Conservation (phyloP, 2,113 vertebrate species). For the Euleptes europaea region DNA sequence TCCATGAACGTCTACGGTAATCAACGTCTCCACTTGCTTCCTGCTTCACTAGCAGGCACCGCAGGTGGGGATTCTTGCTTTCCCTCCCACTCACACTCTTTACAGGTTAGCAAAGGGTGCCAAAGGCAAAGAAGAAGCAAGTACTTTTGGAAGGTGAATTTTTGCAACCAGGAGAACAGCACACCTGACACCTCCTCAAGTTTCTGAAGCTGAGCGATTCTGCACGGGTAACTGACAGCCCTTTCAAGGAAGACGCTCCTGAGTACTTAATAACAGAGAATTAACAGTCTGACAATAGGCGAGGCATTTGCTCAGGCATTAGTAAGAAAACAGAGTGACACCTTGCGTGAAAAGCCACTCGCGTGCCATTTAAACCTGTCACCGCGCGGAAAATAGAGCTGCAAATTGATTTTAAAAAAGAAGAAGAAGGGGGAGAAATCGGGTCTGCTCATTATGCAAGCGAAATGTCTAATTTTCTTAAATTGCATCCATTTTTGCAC, state of each 20-base stretch:
- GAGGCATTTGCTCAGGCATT: constrained; percentile 68
- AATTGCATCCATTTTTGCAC: constrained; percentile 67
- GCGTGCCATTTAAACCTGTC: constrained; percentile 71
- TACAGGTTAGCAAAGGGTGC: not conserved
- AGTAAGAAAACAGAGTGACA: constrained; percentile 75
- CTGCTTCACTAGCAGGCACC: not conserved
- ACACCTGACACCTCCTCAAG: constrained; percentile 26
- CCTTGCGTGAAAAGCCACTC: constrained; percentile 63
- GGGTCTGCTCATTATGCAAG: constrained; percentile 65
- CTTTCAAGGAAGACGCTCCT: constrained; percentile 54
- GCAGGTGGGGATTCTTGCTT: no score
- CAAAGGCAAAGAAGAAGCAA: no score
- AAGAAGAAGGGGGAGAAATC: constrained; percentile 31
- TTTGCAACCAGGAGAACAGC: not conserved
- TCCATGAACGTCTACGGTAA: no score
- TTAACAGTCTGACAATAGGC: constrained; percentile 67
- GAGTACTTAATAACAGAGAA: constrained; percentile 72
- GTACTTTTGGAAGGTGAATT: not conserved
- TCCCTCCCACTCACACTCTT: not conserved
- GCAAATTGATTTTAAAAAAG: constrained; percentile 59
- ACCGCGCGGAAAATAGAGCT: constrained; percentile 70
- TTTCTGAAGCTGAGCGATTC: constrained; percentile 46
- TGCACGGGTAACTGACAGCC: constrained; percentile 61
- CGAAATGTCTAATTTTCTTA: constrained; percentile 66
- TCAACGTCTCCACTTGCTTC: no score